phyloP scores from a whole-genome alignment of 1,140 invertebrate species.

The Anastrepha ludens region DNA sequence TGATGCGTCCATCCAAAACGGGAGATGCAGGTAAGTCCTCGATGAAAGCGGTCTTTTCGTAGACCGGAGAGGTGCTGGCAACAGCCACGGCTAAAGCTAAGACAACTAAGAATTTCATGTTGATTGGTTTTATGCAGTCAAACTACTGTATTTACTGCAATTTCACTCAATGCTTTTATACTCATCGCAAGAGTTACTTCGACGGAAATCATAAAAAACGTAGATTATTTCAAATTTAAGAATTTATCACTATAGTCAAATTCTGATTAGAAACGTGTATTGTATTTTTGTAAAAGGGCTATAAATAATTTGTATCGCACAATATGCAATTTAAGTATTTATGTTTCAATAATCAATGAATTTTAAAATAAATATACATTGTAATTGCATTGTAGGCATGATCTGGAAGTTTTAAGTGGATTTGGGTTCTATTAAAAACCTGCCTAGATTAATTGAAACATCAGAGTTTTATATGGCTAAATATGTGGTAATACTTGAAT shows the following conservation, averaged over 20 bases:
- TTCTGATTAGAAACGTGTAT: constrained; percentile 1
- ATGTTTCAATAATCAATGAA: not conserved
- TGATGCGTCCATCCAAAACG: constrained; percentile 65
- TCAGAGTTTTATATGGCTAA: too few species aligned
- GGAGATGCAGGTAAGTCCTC: not conserved
- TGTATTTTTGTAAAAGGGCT: not conserved
- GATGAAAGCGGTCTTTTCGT: not conserved
- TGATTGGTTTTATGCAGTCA: not conserved
- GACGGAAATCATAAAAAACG: not conserved
- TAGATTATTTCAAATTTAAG: not conserved
- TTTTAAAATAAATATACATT: too few species aligned
- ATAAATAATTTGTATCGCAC: not conserved
- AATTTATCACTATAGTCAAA: not conserved
- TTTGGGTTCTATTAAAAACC: too few species aligned
- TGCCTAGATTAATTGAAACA: too few species aligned
- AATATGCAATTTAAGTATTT: not conserved
- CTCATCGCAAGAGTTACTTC: not conserved
- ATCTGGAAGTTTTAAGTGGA: too few species aligned
- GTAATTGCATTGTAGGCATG: too few species aligned
- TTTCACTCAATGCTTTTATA: not conserved
- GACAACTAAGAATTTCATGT: constrained; percentile 42
- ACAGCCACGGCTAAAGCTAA: constrained; percentile 32
- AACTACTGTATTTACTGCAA: not conserved
- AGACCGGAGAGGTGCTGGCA: not conserved
- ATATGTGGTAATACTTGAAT: too few species aligned